A percentile compares a stretch with the other conserved stretches of the same genome.
Conservation (phyloP, 2,113 vertebrate genomes). For the Pimephales promelas region DNA sequence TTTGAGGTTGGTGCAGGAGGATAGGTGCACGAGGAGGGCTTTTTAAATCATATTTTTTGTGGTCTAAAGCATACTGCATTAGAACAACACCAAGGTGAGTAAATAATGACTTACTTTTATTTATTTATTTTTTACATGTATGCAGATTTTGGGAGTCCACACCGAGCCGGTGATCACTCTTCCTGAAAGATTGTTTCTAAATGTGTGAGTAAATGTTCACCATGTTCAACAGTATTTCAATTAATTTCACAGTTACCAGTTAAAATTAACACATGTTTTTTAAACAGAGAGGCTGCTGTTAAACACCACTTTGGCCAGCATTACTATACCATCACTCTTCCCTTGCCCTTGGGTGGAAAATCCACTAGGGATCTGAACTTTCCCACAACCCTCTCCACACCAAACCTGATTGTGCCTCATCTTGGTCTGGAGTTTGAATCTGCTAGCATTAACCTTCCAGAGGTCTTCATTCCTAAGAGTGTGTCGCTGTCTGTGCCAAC, state of each 20-base stretch:
- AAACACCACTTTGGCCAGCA: conserved; percentile 82
- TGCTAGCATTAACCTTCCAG: conserved; percentile 77
- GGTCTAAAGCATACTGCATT: no score
- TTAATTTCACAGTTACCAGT: no score
- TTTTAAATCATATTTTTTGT: no score
- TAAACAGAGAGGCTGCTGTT: conserved; percentile 79
- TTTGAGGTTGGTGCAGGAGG: no score
- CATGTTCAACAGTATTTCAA: no score
- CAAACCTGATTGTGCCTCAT: conserved; percentile 74
- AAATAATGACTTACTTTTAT: no score
- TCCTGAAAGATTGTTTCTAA: conserved; percentile 87
- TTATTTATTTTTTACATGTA: conserved; percentile 32
- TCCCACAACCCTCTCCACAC: conserved; percentile 74
- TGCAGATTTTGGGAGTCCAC: conserved; percentile 77
- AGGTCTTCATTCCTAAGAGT: conserved; percentile 78
- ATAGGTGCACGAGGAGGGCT: no score
- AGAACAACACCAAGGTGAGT: no score
- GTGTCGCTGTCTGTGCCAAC: conserved; percentile 78
- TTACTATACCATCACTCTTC: conserved; percentile 79
- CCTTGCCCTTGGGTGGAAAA: conserved; percentile 81
- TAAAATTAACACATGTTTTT: neutral
- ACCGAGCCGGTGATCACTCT: conserved; percentile 76
- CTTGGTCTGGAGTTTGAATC: conserved; percentile 79
- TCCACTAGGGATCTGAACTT: conserved; percentile 79
- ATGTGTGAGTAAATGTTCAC: conserved; percentile 77